Base-by-base conservation (phyloP, 2,888 invertebrate genomes). In the Piscicola geometra region DNA sequence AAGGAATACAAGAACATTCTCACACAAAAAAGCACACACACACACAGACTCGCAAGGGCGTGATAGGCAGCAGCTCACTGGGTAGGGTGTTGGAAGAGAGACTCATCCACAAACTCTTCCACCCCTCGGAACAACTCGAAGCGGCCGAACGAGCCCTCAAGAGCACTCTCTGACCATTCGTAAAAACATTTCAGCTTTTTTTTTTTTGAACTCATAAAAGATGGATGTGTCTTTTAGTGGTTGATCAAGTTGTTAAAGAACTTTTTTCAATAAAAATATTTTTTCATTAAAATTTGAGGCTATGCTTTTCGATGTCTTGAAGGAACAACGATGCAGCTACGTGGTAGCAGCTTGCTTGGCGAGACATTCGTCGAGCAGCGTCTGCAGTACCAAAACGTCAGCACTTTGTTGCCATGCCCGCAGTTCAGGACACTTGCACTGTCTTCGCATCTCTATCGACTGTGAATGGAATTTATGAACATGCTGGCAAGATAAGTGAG, bases 31-130 rank as follows among this genome's bases (percentile, higher is more conserved):
- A n/a, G n/a, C n/a, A n/a, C n/a, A n/a, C n/a, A n/a, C n/a, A n/a
- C n/a, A n/a, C n/a, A 5, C 3, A 56, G 60, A 56, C 60, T 18
- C 21, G 25, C n/a, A 56, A 56, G 60, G n/a, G n/a, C 3, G 60
- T 56, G 25, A 56, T 56, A 56, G 60, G n/a, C 21, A 56, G 60
- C 60, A 56, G 60, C 5, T 56, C 60, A 5, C 60, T 56, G 60
- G 9, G 60, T 25, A 56, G 60, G n/a, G 3, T 56, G n/a, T 18
- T n/a, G 3, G 60, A 56, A 25, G 60, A 56, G n/a, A 56, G 60
- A n/a, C 9, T 56, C 25, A 56, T 56, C 25, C 60, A 56, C 25
- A 56, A 56, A 21, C 25, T 56, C 21, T 56, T 18, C 25, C 60
- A 56, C 25, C 60, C 60, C 21, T 56, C 12, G 3, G 15, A 56